Conservation (phyloP, 2,113 vertebrate genomes). For the Nothobranchius furzeri region DNA sequence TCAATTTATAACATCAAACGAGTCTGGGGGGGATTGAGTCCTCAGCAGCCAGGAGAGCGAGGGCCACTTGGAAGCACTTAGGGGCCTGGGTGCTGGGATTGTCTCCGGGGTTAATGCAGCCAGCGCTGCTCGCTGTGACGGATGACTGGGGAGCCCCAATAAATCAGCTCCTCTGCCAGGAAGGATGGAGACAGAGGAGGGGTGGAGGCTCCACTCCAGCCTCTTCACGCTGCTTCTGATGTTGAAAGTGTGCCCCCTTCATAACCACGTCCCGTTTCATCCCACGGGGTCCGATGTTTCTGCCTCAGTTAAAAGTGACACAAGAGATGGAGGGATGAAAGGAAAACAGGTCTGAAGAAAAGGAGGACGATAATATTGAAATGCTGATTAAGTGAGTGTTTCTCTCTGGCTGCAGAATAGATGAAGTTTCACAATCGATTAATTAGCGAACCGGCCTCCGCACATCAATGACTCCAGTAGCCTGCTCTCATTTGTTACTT, state of each 20-base stretch:
- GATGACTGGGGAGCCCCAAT: constrained; percentile 76
- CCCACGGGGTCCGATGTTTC: constrained; percentile 39
- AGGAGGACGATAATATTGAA: constrained; percentile 51
- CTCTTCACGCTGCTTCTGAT: constrained; percentile 34
- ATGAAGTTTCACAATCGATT: constrained; percentile 82
- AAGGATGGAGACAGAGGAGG: constrained; percentile 61
- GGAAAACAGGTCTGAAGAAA: constrained; percentile 38
- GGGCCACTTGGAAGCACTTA: constrained; percentile 75
- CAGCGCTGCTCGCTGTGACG: constrained; percentile 64
- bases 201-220: constrained; percentile 56
- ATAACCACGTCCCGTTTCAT: constrained; percentile 32
- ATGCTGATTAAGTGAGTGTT: constrained; percentile 76
- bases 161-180: constrained; percentile 76
- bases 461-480: constrained; percentile 78
- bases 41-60: constrained; percentile 42
- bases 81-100: constrained; percentile 65
- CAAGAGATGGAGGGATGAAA: constrained; percentile 14
- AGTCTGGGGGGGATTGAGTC: constrained; percentile 19
- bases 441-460: constrained; percentile 74
- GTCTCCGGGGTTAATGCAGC: constrained; percentile 80
- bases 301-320: constrained; percentile 64
- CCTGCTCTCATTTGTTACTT: constrained; percentile 80
- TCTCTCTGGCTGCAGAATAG: constrained; percentile 74
- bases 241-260: constrained; percentile 43
- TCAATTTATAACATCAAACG: constrained; percentile 75